Base-by-base conservation (phyloP, 2,888 invertebrate genomes). In the Diploptera punctata region DNA sequence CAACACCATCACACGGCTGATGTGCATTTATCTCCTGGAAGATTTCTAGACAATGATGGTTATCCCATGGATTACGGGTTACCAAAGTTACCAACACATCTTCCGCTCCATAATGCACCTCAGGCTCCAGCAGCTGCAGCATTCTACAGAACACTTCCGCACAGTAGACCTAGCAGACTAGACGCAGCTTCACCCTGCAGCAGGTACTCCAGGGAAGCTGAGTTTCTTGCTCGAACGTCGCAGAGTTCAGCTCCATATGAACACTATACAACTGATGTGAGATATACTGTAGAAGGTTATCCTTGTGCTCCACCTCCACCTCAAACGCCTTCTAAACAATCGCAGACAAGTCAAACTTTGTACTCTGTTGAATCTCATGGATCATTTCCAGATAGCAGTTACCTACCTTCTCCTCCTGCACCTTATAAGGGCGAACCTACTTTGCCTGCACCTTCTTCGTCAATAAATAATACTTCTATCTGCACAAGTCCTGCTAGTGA, bases 281-380 rank as follows among this genome's bases (percentile, higher is more conserved):
- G 93, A 76, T 92, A 93, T 80, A 94, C 93, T 3, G 89, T 91
- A 70, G 93, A 93, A 77, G 94, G 94, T 9, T 94, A 93, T 81
- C 93, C 93, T 0, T 87, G 88, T 68, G 68, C 84, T 49, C 85
- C 52, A 9, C 62, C 38, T 18, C 65, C 62, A 10, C 71, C 44
- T 1, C 65, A 71, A 52, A 52, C 71, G 19, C 29, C 33, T 18
- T 69, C 57, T 18, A 65, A 65, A 65, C 24, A 26, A 9, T 18
- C 65, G 1, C 65, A 65, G 65, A 16, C 24, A 13, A 65, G 43
- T 7, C 72, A 60, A 9, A 65, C 65, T 21, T 54, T 72, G 10
- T 73, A 75, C 47, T 70, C 73, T 47, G 67, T 71, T 5, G 75
- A 74, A 19, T 44, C 72, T 0, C 47, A 67, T 60, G 73, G 68